Conservation (phyloP, 2,888 invertebrate genomes). For the Campopleginae sp. region DNA sequence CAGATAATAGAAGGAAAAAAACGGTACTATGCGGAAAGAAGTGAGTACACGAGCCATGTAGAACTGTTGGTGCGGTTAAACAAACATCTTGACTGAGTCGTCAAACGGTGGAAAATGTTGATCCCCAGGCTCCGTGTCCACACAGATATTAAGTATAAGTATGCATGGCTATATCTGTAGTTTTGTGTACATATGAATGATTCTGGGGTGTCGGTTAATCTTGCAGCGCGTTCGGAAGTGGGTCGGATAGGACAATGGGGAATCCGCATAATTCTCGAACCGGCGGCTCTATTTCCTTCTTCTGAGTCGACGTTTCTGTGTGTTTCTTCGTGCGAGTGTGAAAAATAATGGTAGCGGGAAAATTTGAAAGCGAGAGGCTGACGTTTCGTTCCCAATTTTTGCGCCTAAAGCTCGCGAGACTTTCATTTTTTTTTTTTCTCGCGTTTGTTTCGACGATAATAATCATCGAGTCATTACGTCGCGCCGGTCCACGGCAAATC, state of each 20-base stretch:
- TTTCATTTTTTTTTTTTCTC: constrained; percentile 61
- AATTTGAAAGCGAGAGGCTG: constrained; percentile 21
- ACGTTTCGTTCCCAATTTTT: constrained; percentile 65
- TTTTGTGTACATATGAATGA: constrained; percentile 44
- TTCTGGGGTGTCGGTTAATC: constrained; percentile 76
- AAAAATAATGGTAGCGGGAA: background rate
- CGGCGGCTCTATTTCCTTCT: constrained; percentile 40
- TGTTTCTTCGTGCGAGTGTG: background rate
- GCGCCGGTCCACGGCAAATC: constrained; percentile 27
- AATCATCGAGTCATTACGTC: constrained; percentile 64
- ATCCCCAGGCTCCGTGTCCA: constrained; percentile 47
- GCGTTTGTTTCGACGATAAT: constrained; percentile 52
- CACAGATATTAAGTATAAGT: background rate
- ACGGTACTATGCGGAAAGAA: constrained; percentile 26
- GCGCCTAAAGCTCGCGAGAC: constrained; percentile 62
- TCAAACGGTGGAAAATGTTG: constrained; percentile 77
- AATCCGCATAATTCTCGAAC: constrained; percentile 55
- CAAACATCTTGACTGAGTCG: constrained; percentile 69
- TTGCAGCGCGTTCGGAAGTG: constrained; percentile 77
- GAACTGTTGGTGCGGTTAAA: constrained; percentile 53
- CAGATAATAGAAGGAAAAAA: background rate
- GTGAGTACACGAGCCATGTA: constrained; percentile 5
- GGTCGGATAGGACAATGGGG: constrained; percentile 78
- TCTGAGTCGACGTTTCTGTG: constrained; percentile 10
- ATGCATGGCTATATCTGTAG: background rate